phyloP scores from a whole-genome alignment of 2,888 invertebrate genomes.

The Volucella bombylans region DNA sequence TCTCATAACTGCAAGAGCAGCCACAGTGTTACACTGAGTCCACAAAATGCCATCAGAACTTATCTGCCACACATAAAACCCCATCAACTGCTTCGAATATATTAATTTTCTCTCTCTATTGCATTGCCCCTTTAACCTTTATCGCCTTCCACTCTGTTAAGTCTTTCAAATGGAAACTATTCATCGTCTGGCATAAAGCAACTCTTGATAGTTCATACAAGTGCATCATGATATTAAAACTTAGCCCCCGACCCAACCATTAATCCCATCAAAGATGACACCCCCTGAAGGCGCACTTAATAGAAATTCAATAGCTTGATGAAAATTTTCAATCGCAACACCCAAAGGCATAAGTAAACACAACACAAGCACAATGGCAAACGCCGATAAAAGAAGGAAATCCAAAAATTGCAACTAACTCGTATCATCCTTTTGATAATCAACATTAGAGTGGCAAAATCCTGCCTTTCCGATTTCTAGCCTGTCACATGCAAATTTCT shows the following conservation, averaged over 20 bases:
- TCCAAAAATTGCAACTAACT: conserved; percentile 62
- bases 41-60: no score
- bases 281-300: conserved; percentile 42
- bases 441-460: conserved; percentile 35
- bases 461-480: conserved; percentile 21
- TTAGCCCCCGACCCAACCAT: neutral
- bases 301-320: conserved; percentile 63
- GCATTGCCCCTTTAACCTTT: neutral
- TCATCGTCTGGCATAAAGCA: conserved; percentile 37
- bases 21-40: no score
- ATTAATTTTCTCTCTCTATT: conserved; percentile 27
- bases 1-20: no score
- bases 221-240: conserved; percentile 22
- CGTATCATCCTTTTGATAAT: conserved; percentile 52
- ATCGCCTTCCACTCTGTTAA: conserved; percentile 16
- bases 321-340: conserved; percentile 50
- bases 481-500: conserved; percentile 67
- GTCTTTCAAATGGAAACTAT: conserved; percentile 40
- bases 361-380: conserved; percentile 27
- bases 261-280: neutral
- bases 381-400: conserved; percentile 34
- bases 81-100: conserved; percentile 39
- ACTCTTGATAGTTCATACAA: conserved; percentile 45
- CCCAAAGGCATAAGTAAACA: conserved; percentile 8
- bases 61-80: neutral